Percentiles rank a stretch among this genome's conserved stretches.
Evolutionary conservation across 37 sponge, comb jelly and placozoan genomes (phyloP).

Genomic region (Agelas oroides): DNA sequence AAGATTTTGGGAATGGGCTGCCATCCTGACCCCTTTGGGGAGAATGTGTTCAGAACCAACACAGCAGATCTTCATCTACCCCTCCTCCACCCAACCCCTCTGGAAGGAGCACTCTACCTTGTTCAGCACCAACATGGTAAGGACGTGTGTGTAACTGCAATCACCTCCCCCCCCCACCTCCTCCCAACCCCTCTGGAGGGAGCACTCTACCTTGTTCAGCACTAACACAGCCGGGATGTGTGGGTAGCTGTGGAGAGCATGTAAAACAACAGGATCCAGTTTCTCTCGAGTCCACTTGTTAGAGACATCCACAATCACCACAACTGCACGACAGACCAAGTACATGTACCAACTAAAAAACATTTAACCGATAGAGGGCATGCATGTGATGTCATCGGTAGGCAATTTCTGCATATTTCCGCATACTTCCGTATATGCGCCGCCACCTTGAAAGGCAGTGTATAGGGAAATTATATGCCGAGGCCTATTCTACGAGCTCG

Average conservation of each 20-base stretch:
- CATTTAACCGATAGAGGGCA: not conserved
- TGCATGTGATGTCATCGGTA: too few relatives aligned
- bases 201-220: conserved; percentile 81
- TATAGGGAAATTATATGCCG: too few relatives aligned
- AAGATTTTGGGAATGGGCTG: too few relatives aligned
- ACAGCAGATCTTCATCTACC: too few relatives aligned
- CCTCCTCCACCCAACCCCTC: not conserved
- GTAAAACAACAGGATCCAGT: conserved; percentile 35
- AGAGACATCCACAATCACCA: conserved; percentile 81
- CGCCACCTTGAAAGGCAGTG: too few relatives aligned
- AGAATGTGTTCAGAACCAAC: too few relatives aligned
- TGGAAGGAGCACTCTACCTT: too few relatives aligned
- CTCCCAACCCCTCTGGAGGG: not conserved
- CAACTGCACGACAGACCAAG: conserved; percentile 50
- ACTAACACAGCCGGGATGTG: conserved; percentile 73
- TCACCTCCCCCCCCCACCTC: not conserved
- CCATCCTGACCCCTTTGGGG: too few relatives aligned
- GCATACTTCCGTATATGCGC: too few relatives aligned
- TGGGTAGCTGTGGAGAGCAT: conserved; percentile 9
- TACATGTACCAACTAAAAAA: not conserved
- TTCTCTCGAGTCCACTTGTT: conserved; percentile 54
- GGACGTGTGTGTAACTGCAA: conserved; percentile 20
- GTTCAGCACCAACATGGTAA: too few relatives aligned
- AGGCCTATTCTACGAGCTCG: too few relatives aligned
- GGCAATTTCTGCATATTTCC: too few relatives aligned